Evolutionary conservation across 2,113 vertebrate genomes (phyloP), one percentile per base, ranked within the genome.

Genomic region (Pseudorhombus dupliciocellatus): DNA sequence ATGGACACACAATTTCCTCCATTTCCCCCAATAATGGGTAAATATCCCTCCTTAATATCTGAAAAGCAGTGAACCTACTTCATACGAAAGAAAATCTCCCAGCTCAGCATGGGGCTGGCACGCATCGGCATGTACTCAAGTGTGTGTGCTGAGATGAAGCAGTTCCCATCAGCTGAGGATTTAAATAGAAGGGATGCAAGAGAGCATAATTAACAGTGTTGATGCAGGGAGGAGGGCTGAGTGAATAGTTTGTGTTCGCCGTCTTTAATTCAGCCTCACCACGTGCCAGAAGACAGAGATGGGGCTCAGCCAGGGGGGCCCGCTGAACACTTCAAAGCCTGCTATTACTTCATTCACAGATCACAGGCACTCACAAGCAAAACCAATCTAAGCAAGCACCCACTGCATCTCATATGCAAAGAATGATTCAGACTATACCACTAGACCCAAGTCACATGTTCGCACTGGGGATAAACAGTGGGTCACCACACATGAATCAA

Each of bases 181-280:
- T 80, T 80, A 92, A 91, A 88, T 83, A 85, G 81, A 76, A 68
- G 84, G 30, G 75, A 81, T 77, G 66, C 15, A 57, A 80, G 78
- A 52, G 51, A 67, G 81, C 60, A 73, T 91, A 92, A 92, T 91
- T 91, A 91, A 85, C 84, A 70, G 70, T 70, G 72, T 79, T 76
- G 72, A 81, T 74, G 71, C 74, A 40, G 28, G 48, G 48, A 73
- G 72, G 75, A 64, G 77, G 79, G 59, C 57, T 74, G 74, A 75
- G 74, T 70, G 83, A 84, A 80, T 63, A 83, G 73, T 80, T 73
- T 79, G 53, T 60, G 66, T 65, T 76, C 60, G 80, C 74, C n/a
- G 63, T 82, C 82, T 91, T 66, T 89, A 87, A 85, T 90, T 87
- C 81, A 80, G 72, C 67, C 61, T 83, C 69, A 83, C 77, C 85